Evolutionary conservation across 2,113 vertebrate genomes (phyloP), one percentile per base, ranked within the genome.

Genomic region (Nesospiza acunhae): DNA sequence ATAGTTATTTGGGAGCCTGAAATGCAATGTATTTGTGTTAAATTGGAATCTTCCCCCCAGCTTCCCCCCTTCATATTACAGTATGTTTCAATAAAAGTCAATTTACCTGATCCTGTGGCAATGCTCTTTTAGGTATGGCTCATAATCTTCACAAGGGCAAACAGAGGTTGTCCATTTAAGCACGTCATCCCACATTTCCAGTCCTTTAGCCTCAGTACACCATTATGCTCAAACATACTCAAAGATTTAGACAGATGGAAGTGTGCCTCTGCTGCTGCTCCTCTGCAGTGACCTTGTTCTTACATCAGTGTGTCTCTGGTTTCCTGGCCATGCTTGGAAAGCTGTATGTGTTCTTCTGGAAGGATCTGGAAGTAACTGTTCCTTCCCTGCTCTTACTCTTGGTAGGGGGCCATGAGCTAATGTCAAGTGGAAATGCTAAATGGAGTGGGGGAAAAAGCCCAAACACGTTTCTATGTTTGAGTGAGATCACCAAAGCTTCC

Each of bases 1-100:
- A 94, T 95, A 96, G 90, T 96, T 95, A 96, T 95, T 96, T 95
- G 83, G 83, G 70, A 96, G 69, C n/a, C 86, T 87, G 69, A 94
- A 95, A 94, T 72, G 76, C 64, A 88, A 89, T 87, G 79, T 89
- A 77, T 84, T 91, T 84, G 85, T 52, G 39, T 93, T 95, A 96
- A 96, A 95, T 67, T 88, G 92, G 84, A 95, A 74, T 90, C 92
- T 92, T 94, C 28, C 60, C 12, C 28, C 31, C 26, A 49, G 11
- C 13, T 30, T 30, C 46, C 63, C 35, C 49, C 28, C 11, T 76
- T 67, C 53, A 20, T 59, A 86, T 81, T 80, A 77, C 79, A 88
- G 59, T 93, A 78, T 87, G 90, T 95, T 96, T 96, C 96, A 96
- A 87, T 96, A 86, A 93, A 96, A 92, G 88, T 70, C 94, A 93